phyloP scores from a whole-genome alignment of 2,888 invertebrate species.

The Melanophora roralis region DNA sequence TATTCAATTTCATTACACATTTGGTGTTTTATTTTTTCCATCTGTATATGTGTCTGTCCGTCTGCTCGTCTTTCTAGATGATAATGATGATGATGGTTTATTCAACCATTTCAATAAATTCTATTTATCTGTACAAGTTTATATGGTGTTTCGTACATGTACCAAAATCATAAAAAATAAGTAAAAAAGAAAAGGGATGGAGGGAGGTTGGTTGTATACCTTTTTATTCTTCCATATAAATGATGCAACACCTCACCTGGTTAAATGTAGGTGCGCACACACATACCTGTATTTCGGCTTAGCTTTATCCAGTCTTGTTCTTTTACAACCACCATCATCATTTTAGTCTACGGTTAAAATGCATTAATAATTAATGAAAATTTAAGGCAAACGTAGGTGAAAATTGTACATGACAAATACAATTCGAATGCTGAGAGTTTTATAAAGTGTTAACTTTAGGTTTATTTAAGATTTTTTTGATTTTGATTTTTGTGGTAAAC shows the following conservation, averaged over 20 bases:
- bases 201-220: not conserved
- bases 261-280: too few species aligned
- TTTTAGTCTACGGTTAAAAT: conserved; percentile 15
- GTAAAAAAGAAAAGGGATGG: not conserved
- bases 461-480: not conserved
- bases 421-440: conserved; percentile 48
- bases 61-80: not conserved
- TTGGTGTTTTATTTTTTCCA: not conserved
- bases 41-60: not conserved
- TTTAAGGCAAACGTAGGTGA: conserved; percentile 46
- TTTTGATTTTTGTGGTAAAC: not conserved
- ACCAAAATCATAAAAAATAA: not conserved
- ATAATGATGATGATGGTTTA: conserved; percentile 37
- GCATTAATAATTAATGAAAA: conserved; percentile 62
- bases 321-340: not conserved
- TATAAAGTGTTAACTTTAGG: conserved; percentile 54
- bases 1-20: not conserved
- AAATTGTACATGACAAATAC: conserved; percentile 47
- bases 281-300: not conserved
- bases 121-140: conserved; percentile 36
- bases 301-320: not conserved
- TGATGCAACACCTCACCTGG: conserved; percentile 56
- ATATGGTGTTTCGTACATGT: not conserved
- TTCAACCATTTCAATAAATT: conserved; percentile 54
- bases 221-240: not conserved